These are phyloP conservation scores for Pherbina coryleti DNA, from an alignment of 2,888 invertebrate genomes.

Conservation along the genomic window DNA sequence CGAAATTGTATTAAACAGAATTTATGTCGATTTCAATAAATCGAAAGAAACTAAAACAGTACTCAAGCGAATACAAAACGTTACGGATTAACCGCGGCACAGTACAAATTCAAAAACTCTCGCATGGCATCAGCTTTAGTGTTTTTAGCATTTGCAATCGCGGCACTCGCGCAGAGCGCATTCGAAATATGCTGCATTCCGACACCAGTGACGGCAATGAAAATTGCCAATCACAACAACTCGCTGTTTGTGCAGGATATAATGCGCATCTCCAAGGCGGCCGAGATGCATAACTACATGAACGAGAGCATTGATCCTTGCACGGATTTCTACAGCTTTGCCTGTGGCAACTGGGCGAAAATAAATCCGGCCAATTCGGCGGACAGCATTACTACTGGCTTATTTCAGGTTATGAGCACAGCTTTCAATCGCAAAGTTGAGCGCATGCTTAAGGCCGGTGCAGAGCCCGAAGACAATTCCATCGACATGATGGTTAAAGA, in stretches of 20 bases:
- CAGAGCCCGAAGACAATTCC: conserved; percentile 46
- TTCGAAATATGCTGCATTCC: not conserved
- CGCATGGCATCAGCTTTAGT: not conserved
- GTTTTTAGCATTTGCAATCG: not conserved
- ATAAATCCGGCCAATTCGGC: conserved; percentile 53
- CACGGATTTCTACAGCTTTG: conserved; percentile 61
- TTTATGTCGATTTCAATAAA: not conserved
- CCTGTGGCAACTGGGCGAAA: conserved; percentile 62
- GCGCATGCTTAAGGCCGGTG: conserved; percentile 45
- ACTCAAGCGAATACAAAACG: not conserved
- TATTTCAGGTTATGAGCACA: conserved; percentile 56
- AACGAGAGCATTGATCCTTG: conserved; percentile 59
- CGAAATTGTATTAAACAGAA: too few relatives aligned
- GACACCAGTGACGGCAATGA: not conserved
- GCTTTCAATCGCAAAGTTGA: conserved; percentile 55
- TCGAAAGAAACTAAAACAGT: not conserved
- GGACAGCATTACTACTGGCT: conserved; percentile 54
- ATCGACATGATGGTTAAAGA: conserved; percentile 60
- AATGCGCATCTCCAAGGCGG: conserved; percentile 55
- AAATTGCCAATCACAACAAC: conserved; percentile 8
- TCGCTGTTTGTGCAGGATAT: conserved; percentile 41
- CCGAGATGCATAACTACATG: conserved; percentile 58
- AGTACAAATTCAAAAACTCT: not conserved
- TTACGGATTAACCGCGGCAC: not conserved
- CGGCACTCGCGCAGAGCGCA: not conserved